Evolutionary conservation across 2,888 invertebrate genomes (phyloP).

Genomic region (Epinotia bilunana): DNA sequence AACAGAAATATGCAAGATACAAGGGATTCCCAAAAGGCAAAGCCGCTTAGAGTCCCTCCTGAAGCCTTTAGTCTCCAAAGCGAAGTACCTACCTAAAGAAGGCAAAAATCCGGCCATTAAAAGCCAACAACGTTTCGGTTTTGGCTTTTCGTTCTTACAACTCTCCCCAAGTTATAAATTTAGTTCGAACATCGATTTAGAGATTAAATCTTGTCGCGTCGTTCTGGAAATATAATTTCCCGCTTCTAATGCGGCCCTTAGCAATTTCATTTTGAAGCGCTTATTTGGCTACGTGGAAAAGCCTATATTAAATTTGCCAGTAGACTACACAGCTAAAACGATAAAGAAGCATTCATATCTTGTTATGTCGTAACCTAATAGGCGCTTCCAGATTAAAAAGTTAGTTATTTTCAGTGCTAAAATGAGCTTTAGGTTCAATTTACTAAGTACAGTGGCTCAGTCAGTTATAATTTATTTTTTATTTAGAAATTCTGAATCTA

Average conservation of each 20-base stretch:
- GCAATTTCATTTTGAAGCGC: slow-evolving; percentile 12
- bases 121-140: slow-evolving; percentile 12
- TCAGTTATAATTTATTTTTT: no score
- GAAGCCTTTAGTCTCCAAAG: background rate
- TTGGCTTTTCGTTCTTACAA: no score
- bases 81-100: background rate
- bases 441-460: no score
- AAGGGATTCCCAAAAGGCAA: background rate
- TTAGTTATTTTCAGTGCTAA: background rate
- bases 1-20: background rate
- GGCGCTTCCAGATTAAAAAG: background rate
- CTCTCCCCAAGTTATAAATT: slow-evolving; percentile 24
- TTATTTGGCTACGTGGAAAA: slow-evolving; percentile 14
- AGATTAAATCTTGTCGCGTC: slow-evolving; percentile 41
- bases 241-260: slow-evolving; percentile 18
- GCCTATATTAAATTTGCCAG: background rate
- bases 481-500: no score
- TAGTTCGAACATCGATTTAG: slow-evolving; percentile 41
- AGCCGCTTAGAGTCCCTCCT: slow-evolving; percentile 10
- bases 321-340: background rate
- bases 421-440: no score
- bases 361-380: background rate
- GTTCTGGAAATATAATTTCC: slow-evolving; percentile 39
- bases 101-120: background rate
- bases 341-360: background rate